Base-by-base conservation (phyloP, 2,888 invertebrate species). In the Eugnorisma glareosa region DNA sequence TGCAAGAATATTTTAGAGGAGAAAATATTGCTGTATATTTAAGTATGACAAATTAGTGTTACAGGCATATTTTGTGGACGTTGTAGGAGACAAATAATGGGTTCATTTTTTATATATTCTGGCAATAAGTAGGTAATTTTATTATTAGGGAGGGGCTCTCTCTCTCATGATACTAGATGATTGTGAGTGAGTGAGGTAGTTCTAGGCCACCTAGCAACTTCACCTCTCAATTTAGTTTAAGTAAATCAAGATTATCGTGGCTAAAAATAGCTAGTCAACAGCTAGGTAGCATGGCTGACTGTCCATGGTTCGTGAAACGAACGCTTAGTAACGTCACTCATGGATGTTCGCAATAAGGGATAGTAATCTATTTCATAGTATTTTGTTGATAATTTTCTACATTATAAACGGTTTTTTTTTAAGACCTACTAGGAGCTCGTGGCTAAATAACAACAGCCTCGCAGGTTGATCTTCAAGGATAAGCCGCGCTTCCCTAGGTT, bases 21-120 rank as follows among this genome's bases (percentile, higher is more conserved):
- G 79, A 81, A 81, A 82, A 81, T 86, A 80, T 78, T 75, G 35
- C n/a, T 74, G 73, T 71, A 35, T 77, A 43, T 67, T 76, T 80
- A 76, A 68, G 80, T 67, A 37, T 79, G 66, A 69, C 61, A 79
- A 76, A 85, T 83, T 77, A 70, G 71, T 79, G 61, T 68, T 79
- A 71, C 67, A 71, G 43, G 57, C 68, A 66, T 81, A 59, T 82
- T 79, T 54, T 28, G 51, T 67, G 51, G 54, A 72, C 21, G 35
- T 63, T 67, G 48, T 28, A 45, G 45, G 24, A 67, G 57, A 69
- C 64, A 31, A 57, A 64, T 45, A 64, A 72, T 69, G 64, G 21
- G 18, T 45, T 76, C 48, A n/a, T 67, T 67, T 67, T 35, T 64
- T 40, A 35, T 67, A 28, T 61, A 35, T 35, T 40, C 18, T 31